Base-by-base conservation (phyloP, 1,140 invertebrate species). In the Reticulitermes speratus region DNA sequence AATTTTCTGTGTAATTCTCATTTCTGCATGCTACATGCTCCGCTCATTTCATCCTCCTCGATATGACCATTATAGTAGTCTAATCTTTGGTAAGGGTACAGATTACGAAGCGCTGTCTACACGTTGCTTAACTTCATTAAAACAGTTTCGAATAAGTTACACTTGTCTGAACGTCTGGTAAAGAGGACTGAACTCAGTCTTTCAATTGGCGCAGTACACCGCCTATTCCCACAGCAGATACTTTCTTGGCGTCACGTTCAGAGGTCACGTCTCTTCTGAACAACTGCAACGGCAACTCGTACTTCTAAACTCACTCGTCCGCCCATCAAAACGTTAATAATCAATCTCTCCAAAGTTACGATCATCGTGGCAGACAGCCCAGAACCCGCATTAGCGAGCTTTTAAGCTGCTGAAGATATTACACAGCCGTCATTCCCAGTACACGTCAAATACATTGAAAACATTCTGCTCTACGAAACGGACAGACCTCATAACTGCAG, bases 391-490 rank as follows among this genome's bases (percentile, higher is more conserved):
- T 75, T 75, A 75, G 65, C 25, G 65, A 75, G 65, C 65, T 75
- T 75, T 30, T 75, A 75, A 75, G 65, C 65, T 75, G n/a, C n/a
- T 75, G 65, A 75, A 75, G 65, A 30, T 75, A n/a, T 75, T 75
- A 75, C 65, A 14, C 9, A 30, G 25, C n/a, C 65, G 65, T 75
- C 65, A 75, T 75, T 75, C n/a, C 65, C 65, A 75, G n/a, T 75
- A 75, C 65, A 75, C 7, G 65, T 75, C 65, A 25, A n/a, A 30
- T 8, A 75, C 0, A 19, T 1, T 0, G 9, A 30, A n/a, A 75
- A 75, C 1, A 75, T 75, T 25, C 55, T 19, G 21, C 65, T n/a
- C 21, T 8, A 75, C 65, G 8, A 30, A 9, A 75, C 65, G 65
- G 25, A 30, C 3, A 30, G 5, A 16, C 52, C 52, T 12, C 52